phyloP scores from a whole-genome alignment of 2,888 invertebrate genomes.

The Tolmerus cingulatus region DNA sequence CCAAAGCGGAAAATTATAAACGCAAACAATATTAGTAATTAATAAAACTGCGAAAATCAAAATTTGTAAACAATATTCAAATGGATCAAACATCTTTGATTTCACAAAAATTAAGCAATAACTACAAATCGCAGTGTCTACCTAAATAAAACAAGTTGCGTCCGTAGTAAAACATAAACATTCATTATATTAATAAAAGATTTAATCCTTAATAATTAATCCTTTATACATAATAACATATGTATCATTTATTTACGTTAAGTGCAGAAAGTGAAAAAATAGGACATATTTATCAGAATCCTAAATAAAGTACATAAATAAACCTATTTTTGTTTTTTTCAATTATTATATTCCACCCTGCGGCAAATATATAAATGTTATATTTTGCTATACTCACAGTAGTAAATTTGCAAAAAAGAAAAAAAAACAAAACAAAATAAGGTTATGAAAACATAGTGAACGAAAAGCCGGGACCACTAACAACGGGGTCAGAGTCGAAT shows the following conservation, averaged over 20 bases:
- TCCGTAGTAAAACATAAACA: constrained; percentile 30
- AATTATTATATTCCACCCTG: constrained; percentile 15
- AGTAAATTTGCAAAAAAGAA: constrained; percentile 16
- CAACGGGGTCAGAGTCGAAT: background rate
- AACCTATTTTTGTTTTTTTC: background rate
- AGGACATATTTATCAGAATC: constrained; percentile 25
- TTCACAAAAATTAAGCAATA: background rate
- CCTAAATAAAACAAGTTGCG: constrained; percentile 11
- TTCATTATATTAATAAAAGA: constrained; percentile 37
- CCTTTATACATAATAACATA: constrained; percentile 41
- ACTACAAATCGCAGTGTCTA: background rate
- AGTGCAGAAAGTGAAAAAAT: constrained; percentile 33
- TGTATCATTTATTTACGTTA: constrained; percentile 29
- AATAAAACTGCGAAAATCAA: background rate
- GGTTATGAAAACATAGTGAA: background rate
- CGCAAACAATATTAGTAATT: background rate
- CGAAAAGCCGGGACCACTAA: background rate
- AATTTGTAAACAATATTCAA: background rate
- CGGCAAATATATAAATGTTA: constrained; percentile 31
- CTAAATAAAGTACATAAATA: constrained; percentile 39
- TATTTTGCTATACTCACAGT: constrained; percentile 28
- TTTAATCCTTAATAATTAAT: constrained; percentile 42
- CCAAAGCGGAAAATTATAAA: background rate
- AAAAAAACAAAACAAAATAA: background rate
- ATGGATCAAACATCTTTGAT: background rate